phyloP scores from a whole-genome alignment of 1,140 invertebrate genomes.

The Alviniconcha marisindica region DNA sequence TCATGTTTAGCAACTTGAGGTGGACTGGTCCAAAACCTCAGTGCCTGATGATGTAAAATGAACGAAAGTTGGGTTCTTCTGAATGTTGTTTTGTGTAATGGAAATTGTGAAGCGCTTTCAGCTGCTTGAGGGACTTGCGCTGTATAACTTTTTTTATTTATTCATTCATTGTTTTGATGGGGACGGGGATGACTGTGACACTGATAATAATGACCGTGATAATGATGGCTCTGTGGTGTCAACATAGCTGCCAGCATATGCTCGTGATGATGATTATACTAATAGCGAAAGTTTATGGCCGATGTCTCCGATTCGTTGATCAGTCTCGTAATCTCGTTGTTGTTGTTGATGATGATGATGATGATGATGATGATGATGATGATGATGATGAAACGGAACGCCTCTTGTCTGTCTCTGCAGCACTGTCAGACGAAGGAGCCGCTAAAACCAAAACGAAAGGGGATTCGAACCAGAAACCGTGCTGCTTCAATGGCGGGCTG shows the following conservation, averaged over 20 bases:
- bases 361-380: constrained; percentile 29
- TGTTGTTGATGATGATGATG: constrained; percentile 27
- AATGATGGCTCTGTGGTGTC: constrained; percentile 10
- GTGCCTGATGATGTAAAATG: no score
- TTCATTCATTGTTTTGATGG: not conserved
- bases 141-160: no score
- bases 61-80: no score
- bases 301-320: no score
- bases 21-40: no score
- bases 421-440: not conserved
- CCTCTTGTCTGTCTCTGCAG: not conserved
- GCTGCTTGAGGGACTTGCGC: no score
- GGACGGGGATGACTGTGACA: not conserved
- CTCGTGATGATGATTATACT: constrained; percentile 6
- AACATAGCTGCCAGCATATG: no score
- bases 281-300: no score
- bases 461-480: constrained; percentile 1
- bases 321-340: no score
- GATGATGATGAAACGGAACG: constrained; percentile 14
- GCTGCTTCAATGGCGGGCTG: constrained; percentile 31
- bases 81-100: no score
- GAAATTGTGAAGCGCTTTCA: no score
- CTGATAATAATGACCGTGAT: not conserved
- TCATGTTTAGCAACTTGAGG: no score
- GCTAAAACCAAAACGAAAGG: not conserved